phyloP scores from a whole-genome alignment of 1,140 invertebrate genomes.

The Drosophila pachea region DNA sequence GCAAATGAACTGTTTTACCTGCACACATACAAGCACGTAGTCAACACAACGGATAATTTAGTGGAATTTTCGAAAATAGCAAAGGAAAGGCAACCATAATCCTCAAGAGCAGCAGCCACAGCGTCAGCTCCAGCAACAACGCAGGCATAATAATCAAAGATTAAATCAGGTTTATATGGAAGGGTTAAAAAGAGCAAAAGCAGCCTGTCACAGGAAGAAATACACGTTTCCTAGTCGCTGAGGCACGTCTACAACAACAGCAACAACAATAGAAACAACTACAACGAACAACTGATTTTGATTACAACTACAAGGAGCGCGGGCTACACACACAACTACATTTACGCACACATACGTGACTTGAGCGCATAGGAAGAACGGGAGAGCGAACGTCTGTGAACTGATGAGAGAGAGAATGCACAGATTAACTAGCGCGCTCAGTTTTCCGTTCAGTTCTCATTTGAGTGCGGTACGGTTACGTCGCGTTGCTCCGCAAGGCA shows the following conservation, averaged over 20 bases:
- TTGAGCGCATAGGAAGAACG: constrained; percentile 36
- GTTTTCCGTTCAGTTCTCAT: constrained; percentile 58
- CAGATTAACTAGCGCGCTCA: constrained; percentile 48
- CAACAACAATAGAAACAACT: constrained; percentile 59
- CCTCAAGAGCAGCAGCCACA: constrained; percentile 46
- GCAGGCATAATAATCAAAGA: constrained; percentile 72
- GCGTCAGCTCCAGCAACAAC: constrained; percentile 29
- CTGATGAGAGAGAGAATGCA: constrained; percentile 29
- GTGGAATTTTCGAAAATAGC: constrained; percentile 76
- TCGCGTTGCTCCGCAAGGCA: constrained; percentile 45
- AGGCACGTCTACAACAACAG: constrained; percentile 52
- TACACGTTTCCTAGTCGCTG: constrained; percentile 72
- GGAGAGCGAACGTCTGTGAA: constrained; percentile 16
- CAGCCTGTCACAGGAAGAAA: constrained; percentile 71
- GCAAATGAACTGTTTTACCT: constrained; percentile 76
- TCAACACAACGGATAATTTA: constrained; percentile 68
- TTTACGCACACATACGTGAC: constrained; percentile 9
- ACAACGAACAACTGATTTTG: constrained; percentile 63
- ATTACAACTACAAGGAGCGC: constrained; percentile 54
- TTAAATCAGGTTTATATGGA: constrained; percentile 77
- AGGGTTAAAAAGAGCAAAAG: constrained; percentile 70
- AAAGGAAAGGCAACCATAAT: constrained; percentile 56
- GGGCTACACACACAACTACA: constrained; percentile 35
- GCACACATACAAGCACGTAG: constrained; percentile 37
- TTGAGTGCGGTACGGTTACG: constrained; percentile 65